These are phyloP conservation scores for Ageneiosus marmoratus DNA, from an alignment of 2,113 vertebrate species.

Conservation along the genomic window DNA sequence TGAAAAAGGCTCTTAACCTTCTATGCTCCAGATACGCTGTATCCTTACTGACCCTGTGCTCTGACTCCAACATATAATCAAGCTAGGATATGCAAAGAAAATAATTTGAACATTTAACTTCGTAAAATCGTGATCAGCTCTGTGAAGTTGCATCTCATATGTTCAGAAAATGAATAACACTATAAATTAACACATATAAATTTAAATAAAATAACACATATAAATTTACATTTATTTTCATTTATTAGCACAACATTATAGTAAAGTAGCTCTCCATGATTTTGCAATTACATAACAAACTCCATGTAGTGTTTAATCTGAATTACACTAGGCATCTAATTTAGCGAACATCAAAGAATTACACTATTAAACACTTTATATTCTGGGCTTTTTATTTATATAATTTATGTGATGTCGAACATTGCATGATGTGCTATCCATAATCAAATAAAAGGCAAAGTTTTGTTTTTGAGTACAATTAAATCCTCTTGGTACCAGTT, in stretches of 20 bases:
- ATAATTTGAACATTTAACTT: too few species aligned
- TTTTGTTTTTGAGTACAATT: neutral
- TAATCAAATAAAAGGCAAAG: neutral
- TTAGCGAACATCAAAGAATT: neutral
- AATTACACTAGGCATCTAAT: neutral
- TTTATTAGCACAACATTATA: too few species aligned
- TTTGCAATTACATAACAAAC: neutral
- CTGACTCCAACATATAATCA: too few species aligned
- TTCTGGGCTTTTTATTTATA: neutral
- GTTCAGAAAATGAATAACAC: neutral
- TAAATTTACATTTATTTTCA: too few species aligned
- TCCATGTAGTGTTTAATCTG: neutral
- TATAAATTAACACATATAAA: too few species aligned
- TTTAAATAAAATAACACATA: too few species aligned
- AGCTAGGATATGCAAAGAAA: too few species aligned
- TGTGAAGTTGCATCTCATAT: neutral
- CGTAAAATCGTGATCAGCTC: too few species aligned
- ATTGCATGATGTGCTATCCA: neutral
- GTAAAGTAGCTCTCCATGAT: neutral
- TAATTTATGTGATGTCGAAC: neutral
- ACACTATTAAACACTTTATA: neutral
- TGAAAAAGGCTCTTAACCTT: too few species aligned
- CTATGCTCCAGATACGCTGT: too few species aligned
- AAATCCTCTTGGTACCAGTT: neutral
- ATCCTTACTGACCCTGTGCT: too few species aligned